A percentile compares a stretch with the other conserved stretches of the same genome.
These are phyloP conservation scores for Euura saliciscinereae DNA, from an alignment of 1,140 invertebrate species.

Conservation along the genomic window DNA sequence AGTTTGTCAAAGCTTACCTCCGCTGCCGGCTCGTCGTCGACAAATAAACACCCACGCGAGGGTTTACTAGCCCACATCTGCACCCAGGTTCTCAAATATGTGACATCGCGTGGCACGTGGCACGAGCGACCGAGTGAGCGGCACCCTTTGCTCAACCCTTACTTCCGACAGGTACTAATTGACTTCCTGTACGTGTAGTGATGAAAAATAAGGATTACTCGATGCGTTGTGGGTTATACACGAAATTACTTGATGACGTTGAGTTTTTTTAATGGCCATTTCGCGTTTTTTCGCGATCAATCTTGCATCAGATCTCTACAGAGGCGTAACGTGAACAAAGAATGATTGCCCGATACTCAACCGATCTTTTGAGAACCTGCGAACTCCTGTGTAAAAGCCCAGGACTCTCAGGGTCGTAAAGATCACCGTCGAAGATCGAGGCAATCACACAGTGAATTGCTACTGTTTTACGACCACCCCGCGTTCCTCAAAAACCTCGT, in stretches of 20 bases:
- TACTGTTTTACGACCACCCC: background rate
- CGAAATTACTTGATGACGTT: background rate
- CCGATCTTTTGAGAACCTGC: too few relatives aligned
- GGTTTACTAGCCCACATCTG: too few relatives aligned
- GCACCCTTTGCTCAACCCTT: slow-evolving; percentile 6
- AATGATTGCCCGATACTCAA: too few relatives aligned
- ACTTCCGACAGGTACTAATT: slow-evolving; percentile 34
- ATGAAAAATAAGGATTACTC: background rate
- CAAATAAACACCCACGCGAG: too few relatives aligned
- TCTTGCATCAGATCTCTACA: background rate
- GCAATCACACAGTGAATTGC: background rate
- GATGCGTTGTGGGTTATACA: background rate
- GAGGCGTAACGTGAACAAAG: too few relatives aligned
- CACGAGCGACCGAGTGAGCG: background rate
- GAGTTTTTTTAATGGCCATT: background rate
- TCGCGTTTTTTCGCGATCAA: background rate
- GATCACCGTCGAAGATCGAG: background rate
- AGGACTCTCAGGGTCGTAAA: background rate
- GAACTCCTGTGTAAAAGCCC: background rate
- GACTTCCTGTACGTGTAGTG: slow-evolving; percentile 32
- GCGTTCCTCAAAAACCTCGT: background rate
- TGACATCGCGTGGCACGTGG: background rate
- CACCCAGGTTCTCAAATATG: background rate
- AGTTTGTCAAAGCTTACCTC: too few relatives aligned
- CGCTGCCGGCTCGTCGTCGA: too few relatives aligned